phyloP scores from a whole-genome alignment of 35 echinoderm and acorn worm genomes.

The Apostichopus parvimensis region DNA sequence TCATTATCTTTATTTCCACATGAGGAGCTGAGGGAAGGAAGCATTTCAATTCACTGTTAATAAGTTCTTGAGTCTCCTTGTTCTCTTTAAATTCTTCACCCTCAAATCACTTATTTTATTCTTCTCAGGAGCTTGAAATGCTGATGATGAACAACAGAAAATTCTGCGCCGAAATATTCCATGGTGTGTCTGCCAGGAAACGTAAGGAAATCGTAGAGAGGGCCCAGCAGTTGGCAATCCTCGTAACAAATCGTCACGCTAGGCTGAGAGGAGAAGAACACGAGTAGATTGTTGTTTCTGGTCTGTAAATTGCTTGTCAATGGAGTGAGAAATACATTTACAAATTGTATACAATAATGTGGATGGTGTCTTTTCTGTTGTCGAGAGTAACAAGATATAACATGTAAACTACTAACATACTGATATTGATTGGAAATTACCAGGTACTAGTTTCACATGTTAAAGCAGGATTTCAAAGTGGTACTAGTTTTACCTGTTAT shows the following conservation, averaged over 20 bases:
- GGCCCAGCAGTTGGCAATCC: conserved; percentile 88
- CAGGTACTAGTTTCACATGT: no score
- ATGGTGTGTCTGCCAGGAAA: conserved; percentile 87
- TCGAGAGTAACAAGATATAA: no score
- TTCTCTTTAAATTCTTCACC: no score
- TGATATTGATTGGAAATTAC: no score
- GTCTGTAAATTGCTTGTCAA: conserved; percentile 41
- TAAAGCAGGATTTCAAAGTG: no score
- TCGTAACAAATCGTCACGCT: conserved; percentile 93
- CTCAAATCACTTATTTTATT: not conserved
- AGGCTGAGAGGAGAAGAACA: conserved; percentile 90
- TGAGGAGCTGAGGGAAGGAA: no score
- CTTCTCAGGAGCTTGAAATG: conserved; percentile 78
- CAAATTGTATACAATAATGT: not conserved
- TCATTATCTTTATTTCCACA: no score
- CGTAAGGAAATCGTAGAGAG: conserved; percentile 92
- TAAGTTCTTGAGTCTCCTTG: no score
- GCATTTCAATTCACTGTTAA: no score
- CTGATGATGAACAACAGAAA: conserved; percentile 98
- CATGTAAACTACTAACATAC: no score
- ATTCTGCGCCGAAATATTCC: conserved; percentile 92
- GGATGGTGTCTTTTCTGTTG: no score
- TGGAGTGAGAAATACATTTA: conserved; percentile 38
- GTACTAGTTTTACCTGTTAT: no score
- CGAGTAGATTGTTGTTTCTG: conserved; percentile 64